These are phyloP conservation scores for Ptilodon capucinus DNA, from an alignment of 2,888 invertebrate genomes.

Conservation along the genomic window DNA sequence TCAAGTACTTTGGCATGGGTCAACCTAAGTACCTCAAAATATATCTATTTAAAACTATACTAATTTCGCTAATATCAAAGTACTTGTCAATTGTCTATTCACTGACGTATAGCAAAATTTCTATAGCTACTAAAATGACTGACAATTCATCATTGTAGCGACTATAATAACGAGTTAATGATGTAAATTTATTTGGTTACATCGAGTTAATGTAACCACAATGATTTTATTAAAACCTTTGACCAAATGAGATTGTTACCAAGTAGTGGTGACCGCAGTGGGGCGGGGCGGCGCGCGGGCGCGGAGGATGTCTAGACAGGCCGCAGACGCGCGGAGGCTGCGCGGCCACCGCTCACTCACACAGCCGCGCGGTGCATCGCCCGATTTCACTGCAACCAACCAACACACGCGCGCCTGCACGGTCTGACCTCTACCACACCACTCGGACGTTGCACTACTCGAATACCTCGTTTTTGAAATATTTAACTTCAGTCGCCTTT, in stretches of 20 bases:
- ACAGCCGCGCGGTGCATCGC: conserved; percentile 57
- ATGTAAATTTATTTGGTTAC: neutral
- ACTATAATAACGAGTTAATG: no score
- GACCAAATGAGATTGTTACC: conserved; percentile 42
- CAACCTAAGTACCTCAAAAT: no score
- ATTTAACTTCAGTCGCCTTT: conserved; percentile 8
- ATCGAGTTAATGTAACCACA: conserved; percentile 9
- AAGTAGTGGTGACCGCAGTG: conserved; percentile 36
- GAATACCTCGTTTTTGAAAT: conserved; percentile 22
- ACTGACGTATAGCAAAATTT: no score
- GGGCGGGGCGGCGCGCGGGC: conserved; percentile 34
- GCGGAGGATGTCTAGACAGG: conserved; percentile 75
- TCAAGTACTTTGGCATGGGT: no score
- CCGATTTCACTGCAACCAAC: conserved; percentile 46
- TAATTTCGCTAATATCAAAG: neutral
- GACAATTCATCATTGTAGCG: no score
- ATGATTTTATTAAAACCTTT: conserved; percentile 27
- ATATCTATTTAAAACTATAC: no score
- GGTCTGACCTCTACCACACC: conserved; percentile 60
- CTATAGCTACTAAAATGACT: no score
- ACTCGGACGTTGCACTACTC: conserved; percentile 50
- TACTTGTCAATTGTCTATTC: no score
- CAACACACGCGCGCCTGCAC: conserved; percentile 29
- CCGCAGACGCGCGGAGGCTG: conserved; percentile 81
- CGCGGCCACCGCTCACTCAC: conserved; percentile 59